Base-by-base conservation (phyloP, 2,797 vertebrate species). In the Sternarchorhynchus goeldii region DNA sequence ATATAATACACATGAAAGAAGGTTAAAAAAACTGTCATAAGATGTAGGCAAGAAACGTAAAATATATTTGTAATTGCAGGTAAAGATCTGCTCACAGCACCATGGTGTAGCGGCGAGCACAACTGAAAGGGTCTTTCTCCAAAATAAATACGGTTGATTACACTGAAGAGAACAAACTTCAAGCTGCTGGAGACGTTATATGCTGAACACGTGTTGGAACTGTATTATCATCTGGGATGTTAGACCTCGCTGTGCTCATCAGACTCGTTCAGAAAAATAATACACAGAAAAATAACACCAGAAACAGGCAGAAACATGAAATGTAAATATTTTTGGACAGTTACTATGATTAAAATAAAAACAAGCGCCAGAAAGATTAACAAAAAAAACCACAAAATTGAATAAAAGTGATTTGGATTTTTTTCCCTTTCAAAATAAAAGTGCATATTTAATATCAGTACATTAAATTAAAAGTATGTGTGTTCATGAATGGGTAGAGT, bases 401-500 rank as follows among this genome's bases (percentile, higher is more conserved):
- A 77, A 90, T 85, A 85, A 85, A 87, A 76, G 79, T 66, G 62
- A 83, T 87, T 90, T 87, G 86, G 85, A 62, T 71, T 73, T 89
- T 87, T 82, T 85, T 76, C 90, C 81, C 88, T 76, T 89, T 88
- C 83, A 87, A 91, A 86, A 79, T 29, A 66, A 73, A 94, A 94
- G 94, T 94, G 94, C 94, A 93, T 91, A 94, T 95, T 95, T 95
- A 94, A 93, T 93, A 96, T 91, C 91, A 93, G 94, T 93, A 94
- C 94, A 93, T 95, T 95, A 96, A 95, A 95, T 93, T 94, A 94
- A 94, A 84, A 92, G 85, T 91, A 92, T 93, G 92, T 93, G 94
- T 92, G 93, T 81, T 81, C 76, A 81, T 77, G 91, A 92, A 78
- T 85, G 91, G 92, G 91, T 95, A 95, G 93, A 93, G 94, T 95